Evolutionary conservation across 2,113 vertebrate species (phyloP).

Genomic region (Oreochromis aureus): DNA sequence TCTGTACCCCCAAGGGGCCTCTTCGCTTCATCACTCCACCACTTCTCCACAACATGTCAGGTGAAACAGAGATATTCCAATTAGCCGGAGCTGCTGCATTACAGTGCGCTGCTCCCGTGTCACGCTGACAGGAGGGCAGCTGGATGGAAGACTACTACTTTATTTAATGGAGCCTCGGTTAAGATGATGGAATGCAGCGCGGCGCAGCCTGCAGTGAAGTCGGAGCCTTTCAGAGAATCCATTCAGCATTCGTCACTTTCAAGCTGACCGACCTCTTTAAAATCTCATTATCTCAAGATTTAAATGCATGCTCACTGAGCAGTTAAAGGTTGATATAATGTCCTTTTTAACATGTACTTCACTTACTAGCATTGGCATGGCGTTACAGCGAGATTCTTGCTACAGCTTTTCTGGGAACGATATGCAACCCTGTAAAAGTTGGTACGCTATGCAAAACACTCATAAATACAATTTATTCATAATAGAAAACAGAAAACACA

Average conservation of each 20-base stretch:
- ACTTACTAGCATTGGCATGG: background rate
- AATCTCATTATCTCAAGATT: conserved; percentile 5
- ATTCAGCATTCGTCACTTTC: background rate
- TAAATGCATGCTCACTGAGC: background rate
- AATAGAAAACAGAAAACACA: background rate
- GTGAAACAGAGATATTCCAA: conserved; percentile 43
- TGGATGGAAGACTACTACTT: conserved; percentile 13
- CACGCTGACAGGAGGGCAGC: background rate
- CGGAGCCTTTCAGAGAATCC: background rate
- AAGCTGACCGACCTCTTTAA: background rate
- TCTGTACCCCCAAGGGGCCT: background rate
- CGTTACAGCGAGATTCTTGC: background rate
- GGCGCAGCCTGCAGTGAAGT: background rate
- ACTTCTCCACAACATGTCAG: conserved; percentile 21
- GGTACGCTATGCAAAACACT: background rate
- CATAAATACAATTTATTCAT: background rate
- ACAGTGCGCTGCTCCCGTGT: background rate
- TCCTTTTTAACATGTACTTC: background rate
- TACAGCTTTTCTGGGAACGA: background rate
- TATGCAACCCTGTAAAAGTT: background rate
- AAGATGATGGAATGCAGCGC: conserved; percentile 1
- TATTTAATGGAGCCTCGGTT: conserved; percentile 12
- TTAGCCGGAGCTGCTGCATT: conserved; percentile 11
- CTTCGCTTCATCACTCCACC: conserved; percentile 7
- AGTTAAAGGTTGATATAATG: background rate